phyloP scores from a whole-genome alignment of 2,888 invertebrate species.

The Odontocolon sp. region DNA sequence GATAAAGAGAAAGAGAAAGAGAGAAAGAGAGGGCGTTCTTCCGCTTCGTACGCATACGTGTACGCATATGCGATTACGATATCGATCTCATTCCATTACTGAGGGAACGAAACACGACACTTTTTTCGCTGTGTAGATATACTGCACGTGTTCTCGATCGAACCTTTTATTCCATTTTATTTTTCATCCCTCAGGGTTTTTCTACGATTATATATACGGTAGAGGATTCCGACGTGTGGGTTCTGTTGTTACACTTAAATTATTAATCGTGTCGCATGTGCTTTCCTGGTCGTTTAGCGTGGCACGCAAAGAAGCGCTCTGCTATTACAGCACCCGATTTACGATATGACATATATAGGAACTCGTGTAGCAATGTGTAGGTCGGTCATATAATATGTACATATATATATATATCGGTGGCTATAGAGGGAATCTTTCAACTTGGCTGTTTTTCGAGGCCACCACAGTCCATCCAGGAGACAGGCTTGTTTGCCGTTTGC shows the following conservation, averaged over 20 bases:
- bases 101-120: no score
- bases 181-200: not conserved
- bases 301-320: slow-evolving; percentile 27
- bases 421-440: slow-evolving; percentile 38
- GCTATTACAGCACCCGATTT: slow-evolving; percentile 15
- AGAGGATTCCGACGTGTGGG: not conserved
- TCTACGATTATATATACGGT: not conserved
- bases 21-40: not conserved
- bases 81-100: no score
- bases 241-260: slow-evolving; percentile 33
- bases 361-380: not conserved
- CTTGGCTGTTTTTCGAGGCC: slow-evolving; percentile 47
- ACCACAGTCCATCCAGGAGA: slow-evolving; percentile 19
- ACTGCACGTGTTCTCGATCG: not conserved
- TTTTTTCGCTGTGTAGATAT: not conserved
- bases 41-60: not conserved
- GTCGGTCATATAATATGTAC: not conserved
- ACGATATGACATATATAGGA: slow-evolving; percentile 8
- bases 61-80: no score
- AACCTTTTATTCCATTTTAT: not conserved
- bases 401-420: not conserved
- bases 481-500: slow-evolving; percentile 20
- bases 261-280: slow-evolving; percentile 20
- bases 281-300: slow-evolving; percentile 4
- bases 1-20: not conserved